A percentile compares a stretch with the other conserved stretches of the same genome.
Evolutionary conservation across 2,797 vertebrate genomes (phyloP).

Genomic region (Scomberomorus guttatus): DNA sequence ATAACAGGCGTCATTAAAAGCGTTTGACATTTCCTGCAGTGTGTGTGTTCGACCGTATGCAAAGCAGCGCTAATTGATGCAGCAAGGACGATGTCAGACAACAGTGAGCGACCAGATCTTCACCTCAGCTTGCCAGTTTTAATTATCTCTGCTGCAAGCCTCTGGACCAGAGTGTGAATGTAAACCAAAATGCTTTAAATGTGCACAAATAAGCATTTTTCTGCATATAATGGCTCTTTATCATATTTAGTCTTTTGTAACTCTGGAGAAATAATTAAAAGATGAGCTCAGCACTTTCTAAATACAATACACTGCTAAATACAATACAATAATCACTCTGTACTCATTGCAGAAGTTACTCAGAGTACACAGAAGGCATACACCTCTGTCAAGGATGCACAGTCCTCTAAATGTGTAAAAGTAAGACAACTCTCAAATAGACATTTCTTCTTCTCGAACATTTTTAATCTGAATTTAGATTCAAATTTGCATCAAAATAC

Average conservation of each 20-base stretch:
- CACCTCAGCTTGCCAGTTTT: constrained; percentile 21
- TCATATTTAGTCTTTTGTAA: not conserved
- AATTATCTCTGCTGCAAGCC: constrained; percentile 22
- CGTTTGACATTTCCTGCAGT: constrained; percentile 22
- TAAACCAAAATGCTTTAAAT: constrained; percentile 6
- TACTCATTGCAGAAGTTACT: not conserved
- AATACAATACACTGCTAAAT: no score
- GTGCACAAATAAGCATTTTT: not conserved
- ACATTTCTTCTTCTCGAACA: no score
- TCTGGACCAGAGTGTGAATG: constrained; percentile 11
- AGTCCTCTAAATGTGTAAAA: no score
- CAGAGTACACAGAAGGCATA: not conserved
- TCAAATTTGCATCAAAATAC: no score
- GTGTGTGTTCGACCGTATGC: constrained; percentile 22
- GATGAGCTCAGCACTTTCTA: not conserved
- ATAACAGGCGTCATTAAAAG: constrained; percentile 36
- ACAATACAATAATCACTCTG: not conserved
- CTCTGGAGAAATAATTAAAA: not conserved
- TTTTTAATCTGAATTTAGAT: no score
- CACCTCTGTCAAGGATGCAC: not conserved
- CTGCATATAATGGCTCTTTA: not conserved
- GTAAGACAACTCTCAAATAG: no score
- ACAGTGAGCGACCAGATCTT: constrained; percentile 20
- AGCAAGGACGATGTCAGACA: constrained; percentile 11
- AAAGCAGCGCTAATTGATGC: constrained; percentile 39